Percentiles rank a stretch among this genome's conserved stretches.
These are phyloP conservation scores for Acrocephalus arundinaceus DNA, from an alignment of 2,113 vertebrate genomes.

Conservation along the genomic window DNA sequence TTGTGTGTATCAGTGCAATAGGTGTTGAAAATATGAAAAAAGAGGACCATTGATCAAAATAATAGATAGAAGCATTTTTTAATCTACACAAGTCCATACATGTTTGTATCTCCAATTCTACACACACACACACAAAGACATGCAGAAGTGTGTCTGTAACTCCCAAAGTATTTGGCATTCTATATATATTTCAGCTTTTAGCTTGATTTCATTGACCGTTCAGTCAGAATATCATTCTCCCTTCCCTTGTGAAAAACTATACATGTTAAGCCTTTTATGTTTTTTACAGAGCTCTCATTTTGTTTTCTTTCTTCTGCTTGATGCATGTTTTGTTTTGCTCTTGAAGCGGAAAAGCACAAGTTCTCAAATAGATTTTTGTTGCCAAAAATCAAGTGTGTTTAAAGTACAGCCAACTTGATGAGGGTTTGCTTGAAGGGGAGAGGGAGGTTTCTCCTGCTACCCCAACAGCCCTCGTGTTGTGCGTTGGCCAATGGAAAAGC, in stretches of 20 bases:
- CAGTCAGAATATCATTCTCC: conserved; percentile 13
- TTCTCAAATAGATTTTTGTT: neutral
- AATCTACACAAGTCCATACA: conserved; percentile 29
- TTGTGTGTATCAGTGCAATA: conserved; percentile 56
- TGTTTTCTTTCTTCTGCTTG: neutral
- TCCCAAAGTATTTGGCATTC: conserved; percentile 18
- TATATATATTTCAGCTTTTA: neutral
- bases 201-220: conserved; percentile 17
- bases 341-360: neutral
- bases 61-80: conserved; percentile 54
- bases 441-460: neutral
- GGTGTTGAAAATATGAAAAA: conserved; percentile 49
- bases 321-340: neutral
- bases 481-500: neutral
- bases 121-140: neutral
- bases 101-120: conserved; percentile 16
- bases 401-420: neutral
- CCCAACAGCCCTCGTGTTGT: neutral
- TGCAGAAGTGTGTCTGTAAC: neutral
- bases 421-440: neutral
- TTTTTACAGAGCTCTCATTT: neutral
- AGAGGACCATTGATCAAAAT: conserved; percentile 49
- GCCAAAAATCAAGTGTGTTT: neutral
- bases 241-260: neutral
- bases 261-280: neutral